phyloP scores from a whole-genome alignment of 2,113 vertebrate species.

The Thymallus thymallus region DNA sequence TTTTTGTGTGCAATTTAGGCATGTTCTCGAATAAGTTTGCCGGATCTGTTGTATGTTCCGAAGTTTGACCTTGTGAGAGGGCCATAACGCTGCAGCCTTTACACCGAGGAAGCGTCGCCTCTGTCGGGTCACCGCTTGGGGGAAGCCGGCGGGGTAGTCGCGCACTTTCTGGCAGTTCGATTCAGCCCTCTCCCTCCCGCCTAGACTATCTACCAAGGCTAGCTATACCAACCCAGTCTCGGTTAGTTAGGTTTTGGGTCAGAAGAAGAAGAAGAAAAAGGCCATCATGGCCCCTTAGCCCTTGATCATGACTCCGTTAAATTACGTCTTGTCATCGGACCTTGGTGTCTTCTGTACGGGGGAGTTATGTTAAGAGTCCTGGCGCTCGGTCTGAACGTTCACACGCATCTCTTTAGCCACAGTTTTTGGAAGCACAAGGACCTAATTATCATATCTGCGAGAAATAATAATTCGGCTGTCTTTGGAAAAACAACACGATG shows the following conservation, averaged over 20 bases:
- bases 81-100: constrained; percentile 11
- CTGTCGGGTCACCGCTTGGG: constrained; percentile 25
- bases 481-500: neutral
- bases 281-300: neutral
- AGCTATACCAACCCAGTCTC: too few relatives aligned
- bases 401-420: too few relatives aligned
- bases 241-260: too few relatives aligned
- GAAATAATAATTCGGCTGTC: neutral
- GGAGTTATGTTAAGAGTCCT: too few relatives aligned
- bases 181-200: neutral
- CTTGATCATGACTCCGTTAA: neutral
- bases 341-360: neutral
- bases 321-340: neutral
- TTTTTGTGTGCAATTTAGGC: neutral
- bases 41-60: neutral
- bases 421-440: too few relatives aligned
- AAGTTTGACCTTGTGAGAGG: constrained; percentile 46
- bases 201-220: too few relatives aligned
- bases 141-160: constrained; percentile 5
- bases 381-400: too few relatives aligned
- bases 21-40: neutral
- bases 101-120: constrained; percentile 34
- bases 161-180: neutral
- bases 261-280: too few relatives aligned
- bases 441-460: too few relatives aligned